Evolutionary conservation across 2,113 vertebrate species (phyloP).

Genomic region (Anarrhichthys ocellatus): DNA sequence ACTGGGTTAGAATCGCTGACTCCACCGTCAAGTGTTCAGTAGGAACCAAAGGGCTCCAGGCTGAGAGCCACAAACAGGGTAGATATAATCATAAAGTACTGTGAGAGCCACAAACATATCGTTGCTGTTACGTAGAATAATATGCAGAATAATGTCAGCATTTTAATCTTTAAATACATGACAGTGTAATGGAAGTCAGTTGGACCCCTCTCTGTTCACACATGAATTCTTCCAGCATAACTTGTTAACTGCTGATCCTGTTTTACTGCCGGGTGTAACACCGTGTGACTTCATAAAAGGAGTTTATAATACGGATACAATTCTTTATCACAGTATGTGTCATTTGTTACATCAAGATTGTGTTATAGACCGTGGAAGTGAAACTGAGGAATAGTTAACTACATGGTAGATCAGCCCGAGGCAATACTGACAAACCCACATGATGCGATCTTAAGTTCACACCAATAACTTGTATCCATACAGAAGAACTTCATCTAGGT

Average conservation of each 20-base stretch:
- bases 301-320: too few relatives aligned
- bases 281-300: too few relatives aligned
- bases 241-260: too few relatives aligned
- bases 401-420: neutral
- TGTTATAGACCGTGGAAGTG: too few relatives aligned
- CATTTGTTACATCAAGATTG: neutral
- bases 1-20: too few relatives aligned
- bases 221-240: too few relatives aligned
- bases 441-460: neutral
- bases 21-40: too few relatives aligned
- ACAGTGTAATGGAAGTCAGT: neutral
- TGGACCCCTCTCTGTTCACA: too few relatives aligned
- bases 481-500: neutral
- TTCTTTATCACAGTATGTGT: too few relatives aligned
- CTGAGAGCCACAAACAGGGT: too few relatives aligned
- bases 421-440: neutral
- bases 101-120: neutral
- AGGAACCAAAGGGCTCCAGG: too few relatives aligned
- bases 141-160: neutral
- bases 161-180: neutral
- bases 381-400: neutral
- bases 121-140: neutral
- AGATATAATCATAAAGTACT: neutral
- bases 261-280: too few relatives aligned
- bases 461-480: neutral